Percentiles rank a stretch among this genome's conserved stretches.
Conservation (phyloP, 2,888 invertebrate species). For the Druceiella hillmani region DNA sequence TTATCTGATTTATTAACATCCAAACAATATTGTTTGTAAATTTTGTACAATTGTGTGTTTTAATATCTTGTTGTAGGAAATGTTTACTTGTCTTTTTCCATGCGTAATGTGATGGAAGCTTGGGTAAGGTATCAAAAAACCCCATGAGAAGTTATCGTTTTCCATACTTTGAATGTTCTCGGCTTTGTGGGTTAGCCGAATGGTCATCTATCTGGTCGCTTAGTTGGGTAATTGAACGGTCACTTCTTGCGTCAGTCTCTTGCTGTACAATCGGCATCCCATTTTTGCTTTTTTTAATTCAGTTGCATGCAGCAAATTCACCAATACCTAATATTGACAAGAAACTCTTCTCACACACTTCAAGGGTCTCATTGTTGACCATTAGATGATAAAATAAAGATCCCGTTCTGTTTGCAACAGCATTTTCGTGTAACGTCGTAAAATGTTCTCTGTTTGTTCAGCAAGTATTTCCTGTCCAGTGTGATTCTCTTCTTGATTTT, state of each 20-base stretch:
- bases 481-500: no score
- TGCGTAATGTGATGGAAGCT: conserved; percentile 24
- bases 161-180: no score
- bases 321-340: conserved; percentile 8
- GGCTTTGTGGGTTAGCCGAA: not conserved
- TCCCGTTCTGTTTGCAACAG: no score
- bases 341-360: conserved; percentile 11
- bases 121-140: conserved; percentile 12
- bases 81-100: conserved; percentile 20
- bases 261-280: not conserved
- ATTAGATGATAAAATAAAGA: no score
- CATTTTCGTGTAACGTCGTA: no score
- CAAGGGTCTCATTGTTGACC: conserved; percentile 3
- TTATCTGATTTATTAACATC: conserved; percentile 1
- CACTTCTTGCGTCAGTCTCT: not conserved
- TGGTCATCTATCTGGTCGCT: not conserved
- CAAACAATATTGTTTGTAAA: conserved; percentile 3
- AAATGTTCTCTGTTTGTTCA: no score
- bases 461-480: no score
- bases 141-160: not conserved
- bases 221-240: no score
- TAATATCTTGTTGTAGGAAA: conserved; percentile 16
- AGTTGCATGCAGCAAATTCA: conserved; percentile 3
- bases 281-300: conserved; percentile 3
- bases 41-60: not conserved